Evolutionary conservation across 2,113 vertebrate genomes (phyloP).

Genomic region (Argyrosomus japonicus): DNA sequence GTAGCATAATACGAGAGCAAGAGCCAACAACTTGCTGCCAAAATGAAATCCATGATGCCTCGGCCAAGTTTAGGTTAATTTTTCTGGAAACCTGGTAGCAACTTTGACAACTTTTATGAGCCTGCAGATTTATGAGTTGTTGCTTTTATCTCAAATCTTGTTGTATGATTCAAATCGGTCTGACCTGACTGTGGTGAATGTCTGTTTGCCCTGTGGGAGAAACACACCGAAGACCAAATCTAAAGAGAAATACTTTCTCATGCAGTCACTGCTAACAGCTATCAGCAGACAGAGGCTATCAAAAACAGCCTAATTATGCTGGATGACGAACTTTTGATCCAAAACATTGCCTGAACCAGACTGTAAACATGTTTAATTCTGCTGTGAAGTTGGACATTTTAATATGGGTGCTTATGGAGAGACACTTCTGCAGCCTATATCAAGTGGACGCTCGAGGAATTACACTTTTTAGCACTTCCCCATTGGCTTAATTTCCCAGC

Average conservation of each 20-base stretch:
- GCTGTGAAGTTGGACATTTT: too few species aligned
- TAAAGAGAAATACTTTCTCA: neutral
- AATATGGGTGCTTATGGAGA: too few species aligned
- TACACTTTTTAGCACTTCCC: too few species aligned
- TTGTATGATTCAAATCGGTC: neutral
- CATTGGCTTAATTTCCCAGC: too few species aligned
- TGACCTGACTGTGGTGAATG: neutral
- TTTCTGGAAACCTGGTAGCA: neutral
- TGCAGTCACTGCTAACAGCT: too few species aligned
- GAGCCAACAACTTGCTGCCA: neutral
- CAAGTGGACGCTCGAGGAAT: too few species aligned
- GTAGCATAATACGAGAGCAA: neutral
- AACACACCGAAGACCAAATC: neutral
- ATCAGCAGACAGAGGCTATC: too few species aligned
- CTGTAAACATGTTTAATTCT: too few species aligned
- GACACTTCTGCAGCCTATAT: too few species aligned
- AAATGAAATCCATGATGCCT: neutral
- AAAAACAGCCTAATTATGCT: too few species aligned
- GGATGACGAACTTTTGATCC: too few species aligned
- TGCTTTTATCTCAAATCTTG: neutral
- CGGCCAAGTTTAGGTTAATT: fast-evolving
- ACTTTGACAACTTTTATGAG: neutral
- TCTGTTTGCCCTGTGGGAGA: neutral
- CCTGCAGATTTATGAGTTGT: neutral
- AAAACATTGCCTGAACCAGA: too few species aligned